Percentiles rank a stretch among this genome's conserved stretches.
Evolutionary conservation across 2,797 vertebrate genomes (phyloP).

Genomic region (Myripristis murdjan): DNA sequence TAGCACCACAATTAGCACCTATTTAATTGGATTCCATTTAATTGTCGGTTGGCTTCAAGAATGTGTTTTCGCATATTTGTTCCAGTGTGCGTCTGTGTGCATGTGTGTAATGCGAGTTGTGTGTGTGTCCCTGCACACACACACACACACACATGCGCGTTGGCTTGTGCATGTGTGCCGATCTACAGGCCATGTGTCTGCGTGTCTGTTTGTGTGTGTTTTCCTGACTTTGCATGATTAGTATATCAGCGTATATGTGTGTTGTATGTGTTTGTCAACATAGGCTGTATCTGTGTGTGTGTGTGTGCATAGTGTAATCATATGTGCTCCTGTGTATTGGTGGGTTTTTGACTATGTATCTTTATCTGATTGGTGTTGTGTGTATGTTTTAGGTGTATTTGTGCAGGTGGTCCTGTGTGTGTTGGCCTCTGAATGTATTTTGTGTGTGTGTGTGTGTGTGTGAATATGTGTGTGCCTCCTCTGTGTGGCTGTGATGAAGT

Average conservation of each 20-base stretch:
- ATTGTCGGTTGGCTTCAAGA: conserved; percentile 50
- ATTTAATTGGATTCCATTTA: conserved; percentile 53
- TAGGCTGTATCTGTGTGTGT: not conserved
- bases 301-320: too few relatives aligned
- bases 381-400: too few relatives aligned
- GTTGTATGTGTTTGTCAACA: conserved; percentile 5
- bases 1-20: conserved; percentile 58
- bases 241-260: not conserved
- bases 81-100: conserved; percentile 10
- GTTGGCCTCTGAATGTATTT: too few relatives aligned
- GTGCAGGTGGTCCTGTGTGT: too few relatives aligned
- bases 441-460: not conserved
- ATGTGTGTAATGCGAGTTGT: not conserved
- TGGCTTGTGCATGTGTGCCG: not conserved
- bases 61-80: conserved; percentile 24
- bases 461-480: not conserved
- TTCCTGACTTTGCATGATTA: not conserved
- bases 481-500: conserved; percentile 11
- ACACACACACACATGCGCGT: too few relatives aligned
- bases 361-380: too few relatives aligned
- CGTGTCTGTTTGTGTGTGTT: not conserved
- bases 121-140: too few relatives aligned
- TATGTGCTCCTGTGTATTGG: too few relatives aligned
- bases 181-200: not conserved
- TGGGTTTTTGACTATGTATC: too few relatives aligned